These are phyloP conservation scores for Nematolebias whitei DNA, from an alignment of 2,113 vertebrate genomes.

Conservation along the genomic window DNA sequence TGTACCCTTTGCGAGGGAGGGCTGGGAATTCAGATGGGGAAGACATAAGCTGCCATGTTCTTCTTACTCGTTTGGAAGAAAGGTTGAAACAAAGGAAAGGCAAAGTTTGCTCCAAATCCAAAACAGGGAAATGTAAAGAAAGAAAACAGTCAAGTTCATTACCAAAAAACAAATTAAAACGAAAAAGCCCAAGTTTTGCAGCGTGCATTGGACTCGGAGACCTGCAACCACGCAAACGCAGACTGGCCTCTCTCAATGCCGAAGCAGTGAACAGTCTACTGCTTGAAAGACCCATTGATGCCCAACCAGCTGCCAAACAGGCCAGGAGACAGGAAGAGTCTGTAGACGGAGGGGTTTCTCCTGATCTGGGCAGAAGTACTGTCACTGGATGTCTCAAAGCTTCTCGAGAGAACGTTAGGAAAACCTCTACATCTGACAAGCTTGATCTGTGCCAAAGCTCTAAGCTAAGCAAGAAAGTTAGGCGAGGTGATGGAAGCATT, in stretches of 20 bases:
- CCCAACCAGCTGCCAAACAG: conserved; percentile 65
- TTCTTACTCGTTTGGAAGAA: conserved; percentile 87
- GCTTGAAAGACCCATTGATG: conserved; percentile 83
- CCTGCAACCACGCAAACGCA: conserved; percentile 87
- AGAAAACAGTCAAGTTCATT: conserved; percentile 18
- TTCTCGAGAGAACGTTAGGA: conserved; percentile 30
- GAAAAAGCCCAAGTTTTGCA: conserved; percentile 15
- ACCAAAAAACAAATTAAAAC: conserved; percentile 64
- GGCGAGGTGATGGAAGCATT: conserved; percentile 19
- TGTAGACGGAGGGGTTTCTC: conserved; percentile 38
- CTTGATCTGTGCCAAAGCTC: conserved; percentile 59
- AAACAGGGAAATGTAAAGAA: conserved; percentile 42
- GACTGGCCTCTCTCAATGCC: conserved; percentile 93
- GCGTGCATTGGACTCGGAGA: conserved; percentile 25
- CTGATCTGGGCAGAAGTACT: conserved; percentile 28
- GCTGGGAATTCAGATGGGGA: conserved; percentile 64
- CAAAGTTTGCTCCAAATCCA: conserved; percentile 43
- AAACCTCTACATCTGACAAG: conserved; percentile 52
- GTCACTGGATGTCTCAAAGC: conserved; percentile 32
- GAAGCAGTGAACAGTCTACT: conserved; percentile 94
- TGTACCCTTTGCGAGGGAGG: conserved; percentile 88
- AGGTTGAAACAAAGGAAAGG: conserved; percentile 25
- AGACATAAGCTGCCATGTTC: conserved; percentile 85
- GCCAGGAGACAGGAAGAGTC: conserved; percentile 73
- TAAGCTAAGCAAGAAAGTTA: conserved; percentile 66